phyloP scores from a whole-genome alignment of 2,113 vertebrate species.

The Peromyscus californicus region DNA sequence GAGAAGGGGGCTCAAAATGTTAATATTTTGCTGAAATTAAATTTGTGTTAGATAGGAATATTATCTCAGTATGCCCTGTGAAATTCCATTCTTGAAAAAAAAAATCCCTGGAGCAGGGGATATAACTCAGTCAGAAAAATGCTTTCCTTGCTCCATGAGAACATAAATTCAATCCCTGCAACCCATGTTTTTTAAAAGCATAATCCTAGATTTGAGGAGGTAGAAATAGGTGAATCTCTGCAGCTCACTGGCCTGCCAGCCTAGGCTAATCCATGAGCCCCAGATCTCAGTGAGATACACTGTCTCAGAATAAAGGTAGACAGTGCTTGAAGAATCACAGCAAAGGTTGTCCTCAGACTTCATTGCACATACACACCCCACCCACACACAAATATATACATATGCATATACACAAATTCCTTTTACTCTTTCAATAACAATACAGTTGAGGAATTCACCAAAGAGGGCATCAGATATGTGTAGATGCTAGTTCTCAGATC shows the following conservation, averaged over 20 bases:
- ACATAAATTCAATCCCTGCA: background rate
- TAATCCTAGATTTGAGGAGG: background rate
- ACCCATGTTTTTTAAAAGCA: background rate
- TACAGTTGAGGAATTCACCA: background rate
- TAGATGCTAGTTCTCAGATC: background rate
- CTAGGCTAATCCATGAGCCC: background rate
- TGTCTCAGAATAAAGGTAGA: background rate
- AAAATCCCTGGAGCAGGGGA: background rate
- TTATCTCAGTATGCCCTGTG: background rate
- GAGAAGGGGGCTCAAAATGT: background rate
- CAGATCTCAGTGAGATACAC: background rate
- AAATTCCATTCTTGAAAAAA: background rate
- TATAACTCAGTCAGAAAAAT: background rate
- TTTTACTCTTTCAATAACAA: background rate
- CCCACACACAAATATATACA: background rate
- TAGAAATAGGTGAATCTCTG: background rate
- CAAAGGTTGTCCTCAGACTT: background rate
- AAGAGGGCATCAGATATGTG: background rate
- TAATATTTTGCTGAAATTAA: constrained; percentile 5
- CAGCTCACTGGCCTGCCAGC: background rate
- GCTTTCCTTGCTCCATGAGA: background rate
- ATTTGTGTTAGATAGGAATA: background rate
- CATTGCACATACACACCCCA: background rate
- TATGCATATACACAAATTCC: background rate
- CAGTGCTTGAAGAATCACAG: background rate